Percentiles rank a stretch among this genome's conserved stretches.
Conservation (phyloP, 1,140 invertebrate genomes). For the Dendrolimus kikuchii region DNA sequence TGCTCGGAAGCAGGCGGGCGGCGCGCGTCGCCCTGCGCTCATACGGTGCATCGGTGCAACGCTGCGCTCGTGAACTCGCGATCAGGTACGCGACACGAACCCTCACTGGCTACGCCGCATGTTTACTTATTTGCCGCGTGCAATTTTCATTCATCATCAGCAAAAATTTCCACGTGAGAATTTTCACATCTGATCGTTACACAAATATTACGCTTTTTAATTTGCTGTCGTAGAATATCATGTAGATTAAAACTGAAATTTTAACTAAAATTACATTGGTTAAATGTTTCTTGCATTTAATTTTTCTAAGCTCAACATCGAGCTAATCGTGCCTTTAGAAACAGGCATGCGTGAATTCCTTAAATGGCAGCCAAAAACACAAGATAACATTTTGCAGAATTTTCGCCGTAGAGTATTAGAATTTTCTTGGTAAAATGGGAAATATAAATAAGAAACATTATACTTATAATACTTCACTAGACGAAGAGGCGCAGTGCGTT, state of each 20-base stretch:
- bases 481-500: constrained; percentile 31
- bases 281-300: too few relatives aligned
- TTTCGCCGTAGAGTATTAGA: background rate
- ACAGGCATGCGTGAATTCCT: constrained; percentile 16
- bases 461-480: constrained; percentile 13
- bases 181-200: too few relatives aligned
- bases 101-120: constrained; percentile 25
- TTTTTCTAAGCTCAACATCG: too few relatives aligned
- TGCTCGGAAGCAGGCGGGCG: constrained; percentile 53
- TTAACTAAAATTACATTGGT: too few relatives aligned
- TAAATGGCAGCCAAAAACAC: constrained; percentile 12
- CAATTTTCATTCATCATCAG: constrained; percentile 48
- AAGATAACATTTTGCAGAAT: constrained; percentile 3
- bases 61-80: constrained; percentile 39
- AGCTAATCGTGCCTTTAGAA: constrained; percentile 3
- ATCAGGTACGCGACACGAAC: constrained; percentile 31
- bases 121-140: constrained; percentile 24
- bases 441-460: constrained; percentile 5
- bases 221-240: too few relatives aligned
- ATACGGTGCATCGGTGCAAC: constrained; percentile 32
- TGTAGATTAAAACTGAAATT: too few relatives aligned
- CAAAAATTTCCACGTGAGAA: background rate
- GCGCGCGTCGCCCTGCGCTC: constrained; percentile 45
- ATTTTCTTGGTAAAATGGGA: background rate
- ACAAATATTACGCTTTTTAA: too few relatives aligned